Conservation (phyloP, 2,888 invertebrate species). For the Acleris literana region DNA sequence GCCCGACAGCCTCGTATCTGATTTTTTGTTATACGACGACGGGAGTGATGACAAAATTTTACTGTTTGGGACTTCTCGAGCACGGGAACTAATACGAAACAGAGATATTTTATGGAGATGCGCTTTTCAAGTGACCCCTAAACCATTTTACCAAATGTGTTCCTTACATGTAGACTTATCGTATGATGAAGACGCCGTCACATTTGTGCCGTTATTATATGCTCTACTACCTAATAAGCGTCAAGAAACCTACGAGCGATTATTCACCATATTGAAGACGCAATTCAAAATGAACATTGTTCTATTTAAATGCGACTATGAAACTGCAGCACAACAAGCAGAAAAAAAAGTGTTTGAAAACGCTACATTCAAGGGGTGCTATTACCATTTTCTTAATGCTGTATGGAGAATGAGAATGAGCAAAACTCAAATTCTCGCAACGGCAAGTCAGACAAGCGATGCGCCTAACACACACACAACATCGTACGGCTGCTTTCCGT, state of each 20-base stretch:
- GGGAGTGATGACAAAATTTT: conserved; percentile 7
- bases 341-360: not conserved
- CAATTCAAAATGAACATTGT: too few relatives aligned
- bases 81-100: not conserved
- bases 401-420: not conserved
- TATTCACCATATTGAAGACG: too few relatives aligned
- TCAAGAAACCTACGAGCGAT: too few relatives aligned
- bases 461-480: too few relatives aligned
- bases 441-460: too few relatives aligned
- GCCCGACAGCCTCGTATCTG: conserved; percentile 7
- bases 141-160: not conserved
- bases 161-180: too few relatives aligned
- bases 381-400: conserved; percentile 5
- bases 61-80: conserved; percentile 4
- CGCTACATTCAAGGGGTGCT: too few relatives aligned
- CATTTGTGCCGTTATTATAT: too few relatives aligned
- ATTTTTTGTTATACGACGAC: conserved; percentile 3
- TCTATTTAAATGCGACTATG: not conserved
- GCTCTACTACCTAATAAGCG: too few relatives aligned
- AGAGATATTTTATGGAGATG: not conserved
- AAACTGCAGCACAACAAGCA: conserved; percentile 6
- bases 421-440: too few relatives aligned
- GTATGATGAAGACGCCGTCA: too few relatives aligned
- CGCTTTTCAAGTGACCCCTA: not conserved
- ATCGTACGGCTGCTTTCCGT: too few relatives aligned